Conservation (phyloP, 2,797 vertebrate species). For the Ctenopoma kingsleyae region DNA sequence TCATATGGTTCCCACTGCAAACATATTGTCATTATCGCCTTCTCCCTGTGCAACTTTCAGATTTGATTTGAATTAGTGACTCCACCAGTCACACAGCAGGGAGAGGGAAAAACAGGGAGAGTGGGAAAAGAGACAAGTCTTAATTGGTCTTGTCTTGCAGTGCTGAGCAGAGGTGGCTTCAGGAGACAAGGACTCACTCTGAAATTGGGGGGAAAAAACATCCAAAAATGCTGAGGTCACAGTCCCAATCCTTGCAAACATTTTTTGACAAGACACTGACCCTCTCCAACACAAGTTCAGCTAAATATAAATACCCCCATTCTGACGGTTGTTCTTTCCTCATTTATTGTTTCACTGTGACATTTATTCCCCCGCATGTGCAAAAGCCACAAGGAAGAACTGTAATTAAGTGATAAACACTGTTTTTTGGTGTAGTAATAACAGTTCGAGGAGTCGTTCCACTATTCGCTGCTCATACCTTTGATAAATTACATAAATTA, state of each 20-base stretch:
- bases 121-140: slow-evolving; percentile 53
- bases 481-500: neutral
- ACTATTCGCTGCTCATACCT: neutral
- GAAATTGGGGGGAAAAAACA: neutral
- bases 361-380: neutral
- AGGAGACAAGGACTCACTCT: slow-evolving; percentile 14
- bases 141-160: slow-evolving; percentile 66
- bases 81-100: slow-evolving; percentile 58
- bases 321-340: slow-evolving; percentile 8
- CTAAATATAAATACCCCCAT: slow-evolving; percentile 8
- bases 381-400: neutral
- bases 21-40: slow-evolving; percentile 72
- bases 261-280: slow-evolving; percentile 12
- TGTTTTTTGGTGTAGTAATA: neutral
- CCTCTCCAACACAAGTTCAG: neutral
- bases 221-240: slow-evolving; percentile 32
- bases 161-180: slow-evolving; percentile 29
- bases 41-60: slow-evolving; percentile 59
- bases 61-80: slow-evolving; percentile 73
- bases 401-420: slow-evolving; percentile 10
- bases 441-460: neutral
- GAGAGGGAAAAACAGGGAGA: slow-evolving; percentile 16
- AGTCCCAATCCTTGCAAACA: slow-evolving; percentile 7
- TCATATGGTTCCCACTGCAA: slow-evolving; percentile 66
- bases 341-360: neutral